Evolutionary conservation across 2,888 invertebrate genomes (phyloP).

Genomic region (Campoplex capitator): DNA sequence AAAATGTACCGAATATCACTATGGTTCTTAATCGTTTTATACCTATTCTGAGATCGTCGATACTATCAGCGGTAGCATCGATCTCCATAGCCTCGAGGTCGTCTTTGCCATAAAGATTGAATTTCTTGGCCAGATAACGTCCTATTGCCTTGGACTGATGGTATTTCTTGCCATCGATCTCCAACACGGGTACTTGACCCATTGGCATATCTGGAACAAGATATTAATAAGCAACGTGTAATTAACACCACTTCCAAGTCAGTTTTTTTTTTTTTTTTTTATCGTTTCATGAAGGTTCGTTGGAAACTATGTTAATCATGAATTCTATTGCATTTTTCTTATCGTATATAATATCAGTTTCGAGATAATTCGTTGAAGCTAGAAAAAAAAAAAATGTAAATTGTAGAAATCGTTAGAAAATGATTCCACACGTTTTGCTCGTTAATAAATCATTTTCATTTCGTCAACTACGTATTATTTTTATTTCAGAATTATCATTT

Average conservation of each 20-base stretch:
- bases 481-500: too few relatives aligned
- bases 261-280: neutral
- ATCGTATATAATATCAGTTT: too few relatives aligned
- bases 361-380: too few relatives aligned
- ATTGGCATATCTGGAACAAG: constrained; percentile 83
- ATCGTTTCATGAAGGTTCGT: neutral
- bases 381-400: too few relatives aligned
- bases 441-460: too few relatives aligned
- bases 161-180: constrained; percentile 84
- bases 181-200: constrained; percentile 85
- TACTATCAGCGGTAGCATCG: constrained; percentile 85
- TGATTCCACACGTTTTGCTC: too few relatives aligned
- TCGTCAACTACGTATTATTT: too few relatives aligned
- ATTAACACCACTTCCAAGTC: neutral
- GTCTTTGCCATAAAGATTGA: constrained; percentile 85
- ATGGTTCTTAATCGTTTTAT: constrained; percentile 20
- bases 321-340: neutral
- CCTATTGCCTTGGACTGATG: constrained; percentile 86
- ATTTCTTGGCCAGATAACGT: constrained; percentile 86
- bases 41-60: constrained; percentile 86
- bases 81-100: constrained; percentile 85
- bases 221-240: neutral
- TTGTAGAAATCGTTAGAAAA: too few relatives aligned
- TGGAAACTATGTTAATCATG: neutral
- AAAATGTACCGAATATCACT: neutral